Evolutionary conservation across 2,797 vertebrate genomes (phyloP).

Genomic region (Lacerta viridis): DNA sequence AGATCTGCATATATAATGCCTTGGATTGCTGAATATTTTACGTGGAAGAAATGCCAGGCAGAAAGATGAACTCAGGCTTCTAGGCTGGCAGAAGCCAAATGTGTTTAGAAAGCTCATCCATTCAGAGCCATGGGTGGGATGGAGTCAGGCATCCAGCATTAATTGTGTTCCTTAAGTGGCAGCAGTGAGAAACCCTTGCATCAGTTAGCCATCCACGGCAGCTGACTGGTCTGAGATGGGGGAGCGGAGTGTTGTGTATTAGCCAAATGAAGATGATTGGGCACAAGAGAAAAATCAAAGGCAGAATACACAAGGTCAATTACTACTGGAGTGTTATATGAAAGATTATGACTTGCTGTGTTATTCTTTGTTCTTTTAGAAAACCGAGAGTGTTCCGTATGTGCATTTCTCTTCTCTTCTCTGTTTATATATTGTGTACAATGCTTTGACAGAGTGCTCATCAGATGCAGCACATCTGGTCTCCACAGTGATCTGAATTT

Average conservation of each 20-base stretch:
- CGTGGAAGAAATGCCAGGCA: constrained; percentile 50
- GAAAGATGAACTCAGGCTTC: constrained; percentile 52
- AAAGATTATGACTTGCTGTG: constrained; percentile 40
- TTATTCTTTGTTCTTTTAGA: constrained; percentile 58
- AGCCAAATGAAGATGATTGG: constrained; percentile 71
- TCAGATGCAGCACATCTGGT: constrained; percentile 12
- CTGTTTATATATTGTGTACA: background rate
- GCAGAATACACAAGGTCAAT: constrained; percentile 70
- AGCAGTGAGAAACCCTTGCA: constrained; percentile 79
- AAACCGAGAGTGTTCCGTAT: constrained; percentile 55
- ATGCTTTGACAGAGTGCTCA: constrained; percentile 29
- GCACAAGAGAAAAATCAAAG: constrained; percentile 75
- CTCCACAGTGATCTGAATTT: background rate
- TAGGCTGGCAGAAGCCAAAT: constrained; percentile 64
- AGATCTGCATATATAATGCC: constrained; percentile 10
- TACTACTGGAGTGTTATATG: constrained; percentile 56
- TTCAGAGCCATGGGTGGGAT: constrained; percentile 73
- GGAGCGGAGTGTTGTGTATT: constrained; percentile 68
- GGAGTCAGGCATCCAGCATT: constrained; percentile 73
- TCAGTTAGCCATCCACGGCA: constrained; percentile 77
- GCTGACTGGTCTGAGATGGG: constrained; percentile 58
- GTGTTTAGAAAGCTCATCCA: constrained; percentile 69
- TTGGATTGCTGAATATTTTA: constrained; percentile 18
- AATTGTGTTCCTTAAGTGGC: constrained; percentile 72
- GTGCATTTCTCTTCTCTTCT: constrained; percentile 32